Conservation (phyloP, 1,140 invertebrate genomes). For the Stegodyphus dumicola region DNA sequence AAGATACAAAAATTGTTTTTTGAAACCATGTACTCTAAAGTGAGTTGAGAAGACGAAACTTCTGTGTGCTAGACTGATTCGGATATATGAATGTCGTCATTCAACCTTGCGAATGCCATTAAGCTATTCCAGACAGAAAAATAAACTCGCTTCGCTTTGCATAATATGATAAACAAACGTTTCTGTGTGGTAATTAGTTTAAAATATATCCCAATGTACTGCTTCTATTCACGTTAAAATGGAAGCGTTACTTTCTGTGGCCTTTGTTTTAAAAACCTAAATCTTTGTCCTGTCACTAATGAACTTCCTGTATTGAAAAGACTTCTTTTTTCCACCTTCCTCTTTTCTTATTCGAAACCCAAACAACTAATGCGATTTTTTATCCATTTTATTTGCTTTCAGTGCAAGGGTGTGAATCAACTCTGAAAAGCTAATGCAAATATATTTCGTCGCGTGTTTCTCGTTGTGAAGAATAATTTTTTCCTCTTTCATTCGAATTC, state of each 20-base stretch:
- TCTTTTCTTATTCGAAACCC: neutral
- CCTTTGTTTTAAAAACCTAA: neutral
- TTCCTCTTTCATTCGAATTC: neutral
- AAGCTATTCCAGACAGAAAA: too few species aligned
- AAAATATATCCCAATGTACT: neutral
- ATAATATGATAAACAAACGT: neutral
- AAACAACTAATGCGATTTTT: slow-evolving; percentile 6
- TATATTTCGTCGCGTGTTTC: slow-evolving; percentile 9
- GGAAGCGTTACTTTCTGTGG: neutral
- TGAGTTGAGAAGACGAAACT: too few species aligned
- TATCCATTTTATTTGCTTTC: neutral
- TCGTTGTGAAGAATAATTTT: neutral
- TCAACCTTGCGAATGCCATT: too few species aligned
- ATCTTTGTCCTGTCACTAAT: slow-evolving; percentile 21
- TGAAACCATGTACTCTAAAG: too few species aligned
- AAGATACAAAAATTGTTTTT: too few species aligned
- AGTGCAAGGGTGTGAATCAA: slow-evolving; percentile 1
- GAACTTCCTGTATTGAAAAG: slow-evolving; percentile 13
- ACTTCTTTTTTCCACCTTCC: too few species aligned
- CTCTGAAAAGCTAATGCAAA: slow-evolving; percentile 1
- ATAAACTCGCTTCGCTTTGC: too few species aligned
- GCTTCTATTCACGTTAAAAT: neutral
- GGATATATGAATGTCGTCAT: too few species aligned
- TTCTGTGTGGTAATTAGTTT: slow-evolving; percentile 10
- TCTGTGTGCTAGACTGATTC: too few species aligned